These are phyloP conservation scores for Hydropotes inermis DNA, from an alignment of 2,113 vertebrate species.

Conservation along the genomic window DNA sequence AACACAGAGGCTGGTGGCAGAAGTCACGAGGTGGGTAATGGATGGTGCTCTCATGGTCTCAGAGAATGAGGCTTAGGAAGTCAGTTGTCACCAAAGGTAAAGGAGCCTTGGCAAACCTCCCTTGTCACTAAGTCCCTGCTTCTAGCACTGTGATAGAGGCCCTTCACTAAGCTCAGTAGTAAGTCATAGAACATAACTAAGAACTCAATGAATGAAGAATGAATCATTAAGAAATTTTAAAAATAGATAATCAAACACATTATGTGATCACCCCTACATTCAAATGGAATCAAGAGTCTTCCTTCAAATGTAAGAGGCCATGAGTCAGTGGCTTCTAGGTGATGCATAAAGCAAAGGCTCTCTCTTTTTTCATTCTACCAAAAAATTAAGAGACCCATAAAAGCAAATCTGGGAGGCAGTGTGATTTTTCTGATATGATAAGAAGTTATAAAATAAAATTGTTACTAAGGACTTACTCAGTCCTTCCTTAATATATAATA, in stretches of 20 bases:
- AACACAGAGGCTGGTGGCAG: not conserved
- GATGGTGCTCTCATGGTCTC: not conserved
- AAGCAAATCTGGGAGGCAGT: not conserved
- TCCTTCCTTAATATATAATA: not conserved
- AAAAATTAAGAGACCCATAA: not conserved
- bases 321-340: not conserved
- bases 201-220: not conserved
- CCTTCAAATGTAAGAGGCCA: not conserved
- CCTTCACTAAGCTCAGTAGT: not conserved
- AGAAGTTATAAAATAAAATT: not conserved
- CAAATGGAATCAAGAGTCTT: not conserved
- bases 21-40: not conserved
- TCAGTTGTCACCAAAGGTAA: not conserved
- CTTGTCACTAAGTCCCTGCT: not conserved
- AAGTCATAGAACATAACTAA: not conserved
- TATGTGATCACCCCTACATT: not conserved
- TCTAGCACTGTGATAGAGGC: not conserved
- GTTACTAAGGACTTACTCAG: not conserved
- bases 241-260: not conserved
- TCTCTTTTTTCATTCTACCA: not conserved
- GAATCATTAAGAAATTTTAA: not conserved
- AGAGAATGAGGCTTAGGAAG: not conserved
- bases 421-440: not conserved
- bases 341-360: not conserved
- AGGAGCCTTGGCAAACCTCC: not conserved